Conservation (phyloP, 2,888 invertebrate species). For the Oxytorus armatus region DNA sequence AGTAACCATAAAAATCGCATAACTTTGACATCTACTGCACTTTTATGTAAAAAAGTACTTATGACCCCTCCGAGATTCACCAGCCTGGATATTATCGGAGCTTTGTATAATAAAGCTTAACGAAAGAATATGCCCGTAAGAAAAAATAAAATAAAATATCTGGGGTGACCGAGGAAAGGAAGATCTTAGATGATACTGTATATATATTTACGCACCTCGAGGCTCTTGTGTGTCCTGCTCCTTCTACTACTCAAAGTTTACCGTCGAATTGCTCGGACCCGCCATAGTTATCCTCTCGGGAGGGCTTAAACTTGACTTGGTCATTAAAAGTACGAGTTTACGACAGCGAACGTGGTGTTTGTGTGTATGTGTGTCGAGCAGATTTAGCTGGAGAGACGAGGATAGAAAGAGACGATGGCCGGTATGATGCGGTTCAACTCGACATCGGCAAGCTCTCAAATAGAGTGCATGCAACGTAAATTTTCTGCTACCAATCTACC, state of each 20-base stretch:
- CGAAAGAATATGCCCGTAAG: background rate
- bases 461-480: slow-evolving; percentile 19
- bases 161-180: background rate
- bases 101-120: background rate
- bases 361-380: background rate
- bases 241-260: slow-evolving; percentile 25
- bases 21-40: no score
- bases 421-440: slow-evolving; percentile 15
- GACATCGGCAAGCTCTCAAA: slow-evolving; percentile 30
- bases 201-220: background rate
- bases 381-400: background rate
- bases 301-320: slow-evolving; percentile 36
- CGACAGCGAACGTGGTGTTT: slow-evolving; percentile 22
- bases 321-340: slow-evolving; percentile 47
- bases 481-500: slow-evolving; percentile 21
- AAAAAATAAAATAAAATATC: background rate
- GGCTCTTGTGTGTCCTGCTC: slow-evolving; percentile 4
- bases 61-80: no score
- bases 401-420: background rate
- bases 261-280: slow-evolving; percentile 17
- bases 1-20: no score
- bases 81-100: background rate
- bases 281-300: slow-evolving; percentile 24
- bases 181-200: background rate
- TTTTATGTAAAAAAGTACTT: no score